Conservation (phyloP, 37 sponge, comb jelly and placozoan species). For the Theonella swinhoei region DNA sequence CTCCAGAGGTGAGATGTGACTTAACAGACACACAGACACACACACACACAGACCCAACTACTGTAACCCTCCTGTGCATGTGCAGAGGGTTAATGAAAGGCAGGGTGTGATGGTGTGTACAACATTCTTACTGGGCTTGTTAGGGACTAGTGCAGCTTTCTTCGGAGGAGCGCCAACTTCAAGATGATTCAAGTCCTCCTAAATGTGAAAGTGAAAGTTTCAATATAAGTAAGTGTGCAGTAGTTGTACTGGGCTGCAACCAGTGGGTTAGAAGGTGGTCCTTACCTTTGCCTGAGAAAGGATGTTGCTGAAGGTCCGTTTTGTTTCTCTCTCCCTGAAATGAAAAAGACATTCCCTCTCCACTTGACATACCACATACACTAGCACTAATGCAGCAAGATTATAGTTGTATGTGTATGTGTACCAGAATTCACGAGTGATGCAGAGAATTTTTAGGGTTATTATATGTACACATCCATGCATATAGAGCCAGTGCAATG, state of each 20-base stretch:
- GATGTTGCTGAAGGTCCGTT: constrained; percentile 67
- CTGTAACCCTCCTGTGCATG: no score
- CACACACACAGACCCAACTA: no score
- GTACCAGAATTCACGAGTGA: no score
- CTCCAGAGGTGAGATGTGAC: no score
- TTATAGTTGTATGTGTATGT: neutral
- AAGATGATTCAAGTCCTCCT: constrained; percentile 64
- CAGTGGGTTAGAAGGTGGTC: neutral
- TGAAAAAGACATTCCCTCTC: neutral
- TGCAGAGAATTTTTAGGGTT: no score
- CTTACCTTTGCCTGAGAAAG: constrained; percentile 78
- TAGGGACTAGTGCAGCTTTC: constrained; percentile 52
- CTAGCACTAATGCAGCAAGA: neutral
- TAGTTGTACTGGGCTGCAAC: neutral
- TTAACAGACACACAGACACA: no score
- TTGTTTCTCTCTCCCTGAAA: constrained; percentile 82
- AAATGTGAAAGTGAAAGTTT: neutral
- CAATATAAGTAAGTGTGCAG: neutral
- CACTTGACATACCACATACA: neutral
- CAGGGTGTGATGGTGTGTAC: no score
- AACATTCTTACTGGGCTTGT: constrained; percentile 1
- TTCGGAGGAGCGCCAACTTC: constrained; percentile 72
- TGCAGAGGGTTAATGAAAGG: no score
- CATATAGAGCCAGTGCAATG: no score
- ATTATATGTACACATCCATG: no score